Evolutionary conservation across 2,797 vertebrate genomes (phyloP), one percentile per base, ranked within the genome.

Genomic region (Perodicticus potto): DNA sequence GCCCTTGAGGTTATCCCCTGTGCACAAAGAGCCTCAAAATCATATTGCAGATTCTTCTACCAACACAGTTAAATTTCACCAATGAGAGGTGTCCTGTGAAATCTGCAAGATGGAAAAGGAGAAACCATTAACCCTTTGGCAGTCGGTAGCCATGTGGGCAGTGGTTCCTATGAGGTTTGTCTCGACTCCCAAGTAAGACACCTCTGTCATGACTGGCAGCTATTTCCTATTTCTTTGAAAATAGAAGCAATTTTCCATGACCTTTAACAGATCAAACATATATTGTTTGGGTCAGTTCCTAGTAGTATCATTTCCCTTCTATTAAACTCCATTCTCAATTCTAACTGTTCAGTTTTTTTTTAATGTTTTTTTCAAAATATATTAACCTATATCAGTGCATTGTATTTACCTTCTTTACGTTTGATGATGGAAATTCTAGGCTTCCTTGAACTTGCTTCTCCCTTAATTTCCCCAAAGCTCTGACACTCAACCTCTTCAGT

Each of bases 101-200:
- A 49, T 61, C 29, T 32, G 61, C 29, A 89, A 80, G 43, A 74
- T 49, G 7, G 32, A 61, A 86, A 83, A 74, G 3, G 59, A 91
- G 45, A 82, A 88, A 59, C 10, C 2, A 13, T 25, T 23, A 7
- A 22, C 5, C 43, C 14, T 2, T 17, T 16, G 22, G 23, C n/a
- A 67, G n/a, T 3, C n/a, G 7, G 8, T 4, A 77, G 37, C 19
- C 43, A 27, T 0, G 0, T 0, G 4, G 2, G 40, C 3, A 3
- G 0, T 16, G 57, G 10, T 19, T 74, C 37, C 17, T 2, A 34
- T 23, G 29, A 73, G 43, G 6, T 72, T 63, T 34, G 69, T 22
- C 25, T 81, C 57, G 29, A 55, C 37, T 53, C 80, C 43, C n/a
- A 45, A 27, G 57, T 89, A 86, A 23, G 20, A 37, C 1, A 16